Conservation (phyloP, 1,140 invertebrate genomes). For the Thaumetopoea pityocampa region DNA sequence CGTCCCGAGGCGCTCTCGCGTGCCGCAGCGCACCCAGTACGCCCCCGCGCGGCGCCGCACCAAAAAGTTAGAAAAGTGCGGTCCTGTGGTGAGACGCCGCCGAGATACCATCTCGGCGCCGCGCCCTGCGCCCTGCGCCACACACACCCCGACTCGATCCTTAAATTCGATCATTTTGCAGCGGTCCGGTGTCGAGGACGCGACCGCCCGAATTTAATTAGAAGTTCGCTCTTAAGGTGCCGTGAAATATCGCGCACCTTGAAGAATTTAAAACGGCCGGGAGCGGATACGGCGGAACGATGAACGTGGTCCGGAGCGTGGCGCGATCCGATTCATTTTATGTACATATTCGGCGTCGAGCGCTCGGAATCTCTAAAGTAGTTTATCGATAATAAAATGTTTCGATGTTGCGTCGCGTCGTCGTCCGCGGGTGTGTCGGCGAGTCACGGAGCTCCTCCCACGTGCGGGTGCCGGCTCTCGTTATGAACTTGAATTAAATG, state of each 20-base stretch:
- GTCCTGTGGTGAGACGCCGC: conserved; percentile 35
- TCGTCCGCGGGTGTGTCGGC: conserved; percentile 22
- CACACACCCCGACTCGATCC: conserved; percentile 27
- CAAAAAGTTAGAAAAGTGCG: conserved; percentile 71
- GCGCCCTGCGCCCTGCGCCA: conserved; percentile 21
- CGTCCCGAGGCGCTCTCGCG: conserved; percentile 61
- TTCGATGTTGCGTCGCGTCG: conserved; percentile 27
- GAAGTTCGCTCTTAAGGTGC: conserved; percentile 50
- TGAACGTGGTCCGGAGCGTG: conserved; percentile 37
- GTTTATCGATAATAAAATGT: conserved; percentile 47
- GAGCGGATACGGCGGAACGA: conserved; percentile 55
- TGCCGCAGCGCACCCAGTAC: conserved; percentile 67
- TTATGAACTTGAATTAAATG: conserved; percentile 73
- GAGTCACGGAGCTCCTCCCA: conserved; percentile 45
- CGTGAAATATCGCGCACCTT: conserved; percentile 61
- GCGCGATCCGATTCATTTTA: conserved; percentile 58
- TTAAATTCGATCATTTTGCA: conserved; percentile 52
- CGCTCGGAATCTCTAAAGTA: conserved; percentile 22
- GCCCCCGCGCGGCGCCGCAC: conserved; percentile 52
- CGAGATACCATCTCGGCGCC: conserved; percentile 61
- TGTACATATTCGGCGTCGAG: conserved; percentile 30
- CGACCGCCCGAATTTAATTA: conserved; percentile 57
- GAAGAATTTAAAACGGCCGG: conserved; percentile 45
- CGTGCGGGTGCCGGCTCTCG: conserved; percentile 43
- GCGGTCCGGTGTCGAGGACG: conserved; percentile 42